Percentiles rank a stretch among this genome's conserved stretches.
Evolutionary conservation across 1,140 invertebrate species (phyloP).

Genomic region (Portunus trituberculatus): DNA sequence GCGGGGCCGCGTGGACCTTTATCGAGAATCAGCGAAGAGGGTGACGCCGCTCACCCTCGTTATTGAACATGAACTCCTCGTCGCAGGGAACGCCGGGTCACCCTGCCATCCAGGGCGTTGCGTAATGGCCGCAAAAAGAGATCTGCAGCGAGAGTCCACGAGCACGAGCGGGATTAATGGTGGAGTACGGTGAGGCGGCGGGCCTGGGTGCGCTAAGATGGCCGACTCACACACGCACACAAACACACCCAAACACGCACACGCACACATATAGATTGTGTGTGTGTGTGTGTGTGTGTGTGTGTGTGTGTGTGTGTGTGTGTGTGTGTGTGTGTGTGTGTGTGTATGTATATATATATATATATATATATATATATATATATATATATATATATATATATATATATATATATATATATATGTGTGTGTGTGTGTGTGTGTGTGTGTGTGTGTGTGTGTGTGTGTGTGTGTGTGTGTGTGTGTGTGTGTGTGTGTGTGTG

Average conservation of each 20-base stretch:
- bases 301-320: too few species aligned
- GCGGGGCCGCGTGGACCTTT: background rate
- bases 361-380: too few species aligned
- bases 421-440: background rate
- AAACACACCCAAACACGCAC: conserved; percentile 47
- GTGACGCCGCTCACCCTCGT: background rate
- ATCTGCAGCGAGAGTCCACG: background rate
- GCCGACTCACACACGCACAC: conserved; percentile 6
- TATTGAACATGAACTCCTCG: background rate
- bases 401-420: too few species aligned
- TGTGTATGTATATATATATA: too few species aligned
- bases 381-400: too few species aligned
- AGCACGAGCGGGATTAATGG: background rate
- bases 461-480: conserved; percentile 12
- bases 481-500: background rate
- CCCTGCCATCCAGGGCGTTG: background rate
- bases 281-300: background rate
- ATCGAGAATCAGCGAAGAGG: background rate
- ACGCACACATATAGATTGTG: background rate
- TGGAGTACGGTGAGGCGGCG: background rate
- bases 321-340: too few species aligned
- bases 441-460: conserved; percentile 22
- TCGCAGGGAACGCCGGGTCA: background rate
- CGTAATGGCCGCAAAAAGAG: background rate
- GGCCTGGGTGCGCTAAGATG: background rate